Conservation (phyloP, 2,888 invertebrate species). For the Antitype chi region DNA sequence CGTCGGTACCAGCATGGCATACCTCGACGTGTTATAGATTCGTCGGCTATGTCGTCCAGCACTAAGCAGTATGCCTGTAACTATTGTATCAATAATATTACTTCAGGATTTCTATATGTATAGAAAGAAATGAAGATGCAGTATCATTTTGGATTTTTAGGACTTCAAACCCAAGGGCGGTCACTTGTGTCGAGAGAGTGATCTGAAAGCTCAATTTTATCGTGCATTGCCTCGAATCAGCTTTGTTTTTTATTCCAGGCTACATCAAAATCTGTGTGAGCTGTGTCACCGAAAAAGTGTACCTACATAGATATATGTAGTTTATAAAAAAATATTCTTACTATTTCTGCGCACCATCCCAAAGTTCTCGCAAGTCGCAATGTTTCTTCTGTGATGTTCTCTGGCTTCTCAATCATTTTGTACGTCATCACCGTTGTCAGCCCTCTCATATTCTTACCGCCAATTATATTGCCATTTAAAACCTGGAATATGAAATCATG, state of each 20-base stretch:
- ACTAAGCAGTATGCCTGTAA: conserved; percentile 96
- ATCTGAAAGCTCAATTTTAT: no score
- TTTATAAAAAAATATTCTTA: conserved; percentile 85
- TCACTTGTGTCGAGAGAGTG: not conserved
- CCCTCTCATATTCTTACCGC: conserved; percentile 95
- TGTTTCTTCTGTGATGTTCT: conserved; percentile 93
- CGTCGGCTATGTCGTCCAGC: conserved; percentile 97
- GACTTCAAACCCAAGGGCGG: not conserved
- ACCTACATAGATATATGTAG: not conserved
- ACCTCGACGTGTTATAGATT: conserved; percentile 94
- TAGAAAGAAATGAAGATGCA: no score
- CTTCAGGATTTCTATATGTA: not conserved
- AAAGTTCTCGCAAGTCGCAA: conserved; percentile 93
- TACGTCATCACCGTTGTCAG: conserved; percentile 93
- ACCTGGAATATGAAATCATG: conserved; percentile 84
- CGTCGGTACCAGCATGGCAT: conserved; percentile 96
- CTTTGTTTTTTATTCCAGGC: not conserved
- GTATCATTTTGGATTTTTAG: not conserved
- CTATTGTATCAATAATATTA: conserved; percentile 83
- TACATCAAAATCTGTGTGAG: not conserved
- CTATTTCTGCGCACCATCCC: conserved; percentile 98
- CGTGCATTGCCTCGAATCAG: not conserved
- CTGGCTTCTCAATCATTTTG: conserved; percentile 91
- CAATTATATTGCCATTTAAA: conserved; percentile 95
- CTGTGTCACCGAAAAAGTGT: not conserved